phyloP scores from a whole-genome alignment of 2,797 vertebrate genomes.

The Siniperca obscura region DNA sequence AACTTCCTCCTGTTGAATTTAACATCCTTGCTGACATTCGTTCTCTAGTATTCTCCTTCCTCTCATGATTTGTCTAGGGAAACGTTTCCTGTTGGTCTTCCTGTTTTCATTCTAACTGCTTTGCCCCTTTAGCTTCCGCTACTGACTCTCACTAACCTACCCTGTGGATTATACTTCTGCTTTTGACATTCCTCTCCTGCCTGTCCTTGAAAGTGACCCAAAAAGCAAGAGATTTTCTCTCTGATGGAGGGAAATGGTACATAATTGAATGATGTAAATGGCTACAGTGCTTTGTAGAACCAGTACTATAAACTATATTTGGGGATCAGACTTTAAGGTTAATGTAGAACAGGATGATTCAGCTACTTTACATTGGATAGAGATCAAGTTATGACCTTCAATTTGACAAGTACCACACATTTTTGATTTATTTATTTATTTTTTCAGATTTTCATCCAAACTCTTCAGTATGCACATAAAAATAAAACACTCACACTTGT shows the following conservation, averaged over 20 bases:
- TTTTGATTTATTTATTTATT: not conserved
- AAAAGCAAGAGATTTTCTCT: constrained; percentile 31
- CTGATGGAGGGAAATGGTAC: constrained; percentile 30
- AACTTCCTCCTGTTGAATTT: constrained; percentile 50
- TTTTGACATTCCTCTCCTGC: constrained; percentile 40
- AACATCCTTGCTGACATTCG: constrained; percentile 57
- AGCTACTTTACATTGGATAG: constrained; percentile 19
- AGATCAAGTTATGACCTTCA: constrained; percentile 16
- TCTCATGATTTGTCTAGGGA: constrained; percentile 38
- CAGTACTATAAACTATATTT: not conserved
- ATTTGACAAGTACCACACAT: not conserved
- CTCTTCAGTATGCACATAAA: not conserved
- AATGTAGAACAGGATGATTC: constrained; percentile 47
- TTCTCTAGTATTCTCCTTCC: constrained; percentile 51
- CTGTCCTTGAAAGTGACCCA: constrained; percentile 38
- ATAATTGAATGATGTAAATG: constrained; percentile 56
- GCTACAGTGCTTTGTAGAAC: constrained; percentile 15
- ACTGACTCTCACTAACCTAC: constrained; percentile 19
- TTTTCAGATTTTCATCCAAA: not conserved
- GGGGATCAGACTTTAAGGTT: constrained; percentile 37
- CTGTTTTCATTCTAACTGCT: constrained; percentile 59
- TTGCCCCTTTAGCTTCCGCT: constrained; percentile 23
- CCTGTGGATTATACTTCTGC: constrained; percentile 36
- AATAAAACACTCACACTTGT: not conserved
- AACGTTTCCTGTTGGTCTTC: constrained; percentile 67